phyloP scores from a whole-genome alignment of 2,888 invertebrate genomes.

The Strigamia crassipes region DNA sequence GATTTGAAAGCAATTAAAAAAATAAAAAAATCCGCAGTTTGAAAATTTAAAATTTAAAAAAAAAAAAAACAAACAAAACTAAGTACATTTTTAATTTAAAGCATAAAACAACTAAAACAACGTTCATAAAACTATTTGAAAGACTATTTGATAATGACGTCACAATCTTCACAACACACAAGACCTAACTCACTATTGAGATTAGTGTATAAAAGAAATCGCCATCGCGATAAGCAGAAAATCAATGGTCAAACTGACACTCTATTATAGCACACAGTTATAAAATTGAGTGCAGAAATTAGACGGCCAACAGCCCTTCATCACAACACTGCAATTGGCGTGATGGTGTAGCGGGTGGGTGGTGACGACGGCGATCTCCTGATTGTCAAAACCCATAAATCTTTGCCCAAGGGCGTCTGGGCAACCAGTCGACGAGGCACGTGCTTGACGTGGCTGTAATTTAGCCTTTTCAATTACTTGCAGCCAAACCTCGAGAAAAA shows the following conservation, averaged over 20 bases:
- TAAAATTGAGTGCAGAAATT: slow-evolving; percentile 3
- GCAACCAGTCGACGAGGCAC: not conserved
- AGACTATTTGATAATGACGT: too few relatives aligned
- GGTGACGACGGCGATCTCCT: slow-evolving; percentile 27
- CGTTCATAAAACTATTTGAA: too few relatives aligned
- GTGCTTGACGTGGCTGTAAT: slow-evolving; percentile 6
- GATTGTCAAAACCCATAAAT: slow-evolving; percentile 26
- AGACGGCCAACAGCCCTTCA: not conserved
- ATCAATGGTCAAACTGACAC: slow-evolving; percentile 1
- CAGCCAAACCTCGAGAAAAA: not conserved
- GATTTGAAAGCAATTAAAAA: too few relatives aligned
- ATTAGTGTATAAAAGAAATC: not conserved
- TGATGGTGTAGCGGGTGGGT: not conserved
- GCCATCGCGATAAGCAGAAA: not conserved
- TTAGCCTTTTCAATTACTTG: slow-evolving; percentile 8
- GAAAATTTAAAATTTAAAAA: too few relatives aligned
- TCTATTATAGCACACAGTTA: not conserved
- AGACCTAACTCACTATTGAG: too few relatives aligned
- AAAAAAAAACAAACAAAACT: too few relatives aligned
- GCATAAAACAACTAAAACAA: too few relatives aligned
- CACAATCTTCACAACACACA: too few relatives aligned
- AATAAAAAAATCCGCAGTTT: too few relatives aligned
- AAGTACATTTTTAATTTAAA: too few relatives aligned
- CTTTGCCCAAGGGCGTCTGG: slow-evolving; percentile 27
- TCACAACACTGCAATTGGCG: slow-evolving; percentile 15